Evolutionary conservation across 2,888 invertebrate genomes (phyloP).

Genomic region (Zaprionus obscuricornis): DNA sequence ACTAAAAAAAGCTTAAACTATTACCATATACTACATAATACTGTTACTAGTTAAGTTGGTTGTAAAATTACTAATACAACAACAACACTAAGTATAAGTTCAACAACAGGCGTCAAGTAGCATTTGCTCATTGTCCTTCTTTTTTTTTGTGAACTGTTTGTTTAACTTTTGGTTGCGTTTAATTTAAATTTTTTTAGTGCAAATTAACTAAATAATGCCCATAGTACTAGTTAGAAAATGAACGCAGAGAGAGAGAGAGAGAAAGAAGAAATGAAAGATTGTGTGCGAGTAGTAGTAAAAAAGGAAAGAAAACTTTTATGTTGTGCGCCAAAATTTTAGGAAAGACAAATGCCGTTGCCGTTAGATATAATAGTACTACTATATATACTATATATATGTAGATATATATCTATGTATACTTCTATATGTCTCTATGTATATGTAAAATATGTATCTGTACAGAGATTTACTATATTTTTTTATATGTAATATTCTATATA

Average conservation of each 20-base stretch:
- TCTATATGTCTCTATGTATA: not conserved
- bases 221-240: not conserved
- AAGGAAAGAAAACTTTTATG: not conserved
- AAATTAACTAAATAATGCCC: no score
- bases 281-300: not conserved
- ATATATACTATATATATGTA: conserved; percentile 7
- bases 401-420: conserved; percentile 4
- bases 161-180: no score
- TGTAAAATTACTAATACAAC: no score
- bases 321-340: conserved; percentile 20
- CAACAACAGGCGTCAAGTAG: no score
- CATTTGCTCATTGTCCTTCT: no score
- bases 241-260: not conserved
- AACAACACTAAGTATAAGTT: no score
- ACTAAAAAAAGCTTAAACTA: no score
- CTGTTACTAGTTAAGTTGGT: no score
- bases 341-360: conserved; percentile 7
- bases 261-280: not conserved
- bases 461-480: conserved; percentile 34
- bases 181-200: no score
- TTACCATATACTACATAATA: no score
- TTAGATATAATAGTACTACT: not conserved
- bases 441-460: no score
- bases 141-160: no score
- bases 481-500: not conserved